These are phyloP conservation scores for Sialia sialis DNA, from an alignment of 2,113 vertebrate species.

Conservation along the genomic window DNA sequence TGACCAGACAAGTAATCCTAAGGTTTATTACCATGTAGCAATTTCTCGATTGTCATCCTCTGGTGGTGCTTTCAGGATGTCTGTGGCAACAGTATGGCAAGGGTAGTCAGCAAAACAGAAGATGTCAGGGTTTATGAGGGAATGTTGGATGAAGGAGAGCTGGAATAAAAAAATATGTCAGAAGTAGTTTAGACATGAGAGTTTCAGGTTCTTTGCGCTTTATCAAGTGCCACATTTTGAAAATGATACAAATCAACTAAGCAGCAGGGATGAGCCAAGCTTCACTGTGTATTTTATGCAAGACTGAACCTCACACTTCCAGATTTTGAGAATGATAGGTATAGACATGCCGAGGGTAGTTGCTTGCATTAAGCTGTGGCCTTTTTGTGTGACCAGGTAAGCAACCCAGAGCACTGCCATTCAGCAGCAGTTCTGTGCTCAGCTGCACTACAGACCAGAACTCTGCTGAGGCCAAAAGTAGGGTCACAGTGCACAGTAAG, in stretches of 20 bases:
- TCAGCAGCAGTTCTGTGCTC: neutral
- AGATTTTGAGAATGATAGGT: neutral
- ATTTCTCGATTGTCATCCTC: conserved; percentile 99
- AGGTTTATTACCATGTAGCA: conserved; percentile 92
- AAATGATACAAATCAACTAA: neutral
- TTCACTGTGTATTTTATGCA: neutral
- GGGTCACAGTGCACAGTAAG: neutral
- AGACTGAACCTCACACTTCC: neutral
- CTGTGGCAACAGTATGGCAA: conserved; percentile 93
- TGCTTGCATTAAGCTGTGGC: neutral
- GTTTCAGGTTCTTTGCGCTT: neutral
- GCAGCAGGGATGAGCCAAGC: neutral
- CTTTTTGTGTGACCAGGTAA: neutral
- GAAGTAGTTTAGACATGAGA: neutral
- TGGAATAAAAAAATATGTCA: conserved; percentile 49
- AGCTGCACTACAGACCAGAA: neutral
- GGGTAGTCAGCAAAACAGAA: conserved; percentile 98
- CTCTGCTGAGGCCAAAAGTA: neutral
- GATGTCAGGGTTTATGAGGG: conserved; percentile 94
- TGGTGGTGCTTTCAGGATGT: conserved; percentile 98
- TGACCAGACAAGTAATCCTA: neutral
- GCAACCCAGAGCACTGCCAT: neutral
- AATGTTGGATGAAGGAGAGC: conserved; percentile 98
- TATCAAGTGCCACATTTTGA: neutral
- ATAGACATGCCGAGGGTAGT: accelerated